Percentiles rank a stretch among this genome's conserved stretches.
These are phyloP conservation scores for Thymelicus sylvestris DNA, from an alignment of 2,888 invertebrate species.

Conservation along the genomic window DNA sequence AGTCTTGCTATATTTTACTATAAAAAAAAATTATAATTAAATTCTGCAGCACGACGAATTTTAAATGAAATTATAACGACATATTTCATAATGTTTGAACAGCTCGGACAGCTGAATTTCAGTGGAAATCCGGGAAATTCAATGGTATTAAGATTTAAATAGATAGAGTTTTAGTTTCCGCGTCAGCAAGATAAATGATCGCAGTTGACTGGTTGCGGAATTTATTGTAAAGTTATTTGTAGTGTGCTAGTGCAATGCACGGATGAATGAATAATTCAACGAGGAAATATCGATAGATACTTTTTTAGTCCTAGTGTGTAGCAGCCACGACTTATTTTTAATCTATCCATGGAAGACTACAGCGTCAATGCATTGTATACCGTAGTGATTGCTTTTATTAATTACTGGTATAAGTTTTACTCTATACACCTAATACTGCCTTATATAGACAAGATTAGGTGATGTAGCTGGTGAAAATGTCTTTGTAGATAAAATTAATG, in stretches of 20 bases:
- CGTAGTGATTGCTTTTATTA: no score
- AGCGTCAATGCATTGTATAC: neutral
- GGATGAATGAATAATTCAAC: constrained; percentile 7
- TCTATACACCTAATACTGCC: no score
- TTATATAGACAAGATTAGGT: no score
- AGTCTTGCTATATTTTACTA: no score
- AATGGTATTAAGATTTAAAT: constrained; percentile 21
- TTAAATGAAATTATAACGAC: constrained; percentile 7
- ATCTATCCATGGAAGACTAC: neutral
- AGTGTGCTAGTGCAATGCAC: neutral
- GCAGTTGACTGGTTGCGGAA: constrained; percentile 4
- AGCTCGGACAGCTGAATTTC: constrained; percentile 27
- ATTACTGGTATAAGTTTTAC: no score
- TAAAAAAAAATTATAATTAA: neutral
- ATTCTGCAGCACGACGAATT: neutral
- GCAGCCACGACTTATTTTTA: neutral
- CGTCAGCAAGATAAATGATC: constrained; percentile 18
- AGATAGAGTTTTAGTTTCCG: constrained; percentile 14
- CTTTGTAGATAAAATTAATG: no score
- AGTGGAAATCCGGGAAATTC: constrained; percentile 15
- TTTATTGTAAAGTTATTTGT: constrained; percentile 19
- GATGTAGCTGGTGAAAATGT: no score
- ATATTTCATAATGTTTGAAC: constrained; percentile 29
- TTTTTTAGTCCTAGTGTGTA: neutral
- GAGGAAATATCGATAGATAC: constrained; percentile 5